Evolutionary conservation across 53 echinoderm and acorn worm species (phyloP).

Genomic region (Patiria pectinifera): DNA sequence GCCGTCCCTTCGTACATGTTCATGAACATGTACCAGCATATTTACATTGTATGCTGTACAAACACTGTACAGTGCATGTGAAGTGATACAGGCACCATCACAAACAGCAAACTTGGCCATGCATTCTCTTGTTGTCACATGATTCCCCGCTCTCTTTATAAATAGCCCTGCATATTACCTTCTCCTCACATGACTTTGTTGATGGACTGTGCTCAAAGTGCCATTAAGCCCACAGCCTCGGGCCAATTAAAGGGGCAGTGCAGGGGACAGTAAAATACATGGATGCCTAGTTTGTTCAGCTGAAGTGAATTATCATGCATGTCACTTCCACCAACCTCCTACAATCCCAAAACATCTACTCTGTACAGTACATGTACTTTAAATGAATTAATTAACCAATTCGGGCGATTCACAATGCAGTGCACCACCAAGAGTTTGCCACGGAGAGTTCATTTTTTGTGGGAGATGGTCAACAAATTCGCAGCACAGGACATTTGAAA

Average conservation of each 20-base stretch:
- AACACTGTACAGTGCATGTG: neutral
- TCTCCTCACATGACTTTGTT: conserved; percentile 49
- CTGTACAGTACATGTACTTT: too few relatives aligned
- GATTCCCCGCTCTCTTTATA: conserved; percentile 18
- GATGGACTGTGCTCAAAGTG: conserved; percentile 26
- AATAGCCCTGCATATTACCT: neutral
- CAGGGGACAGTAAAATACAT: too few relatives aligned
- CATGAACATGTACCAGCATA: conserved; percentile 3
- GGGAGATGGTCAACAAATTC: too few relatives aligned
- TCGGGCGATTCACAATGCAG: too few relatives aligned
- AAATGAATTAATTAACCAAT: too few relatives aligned
- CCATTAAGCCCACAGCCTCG: neutral
- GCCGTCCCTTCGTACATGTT: neutral
- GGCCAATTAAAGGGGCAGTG: conserved; percentile 18
- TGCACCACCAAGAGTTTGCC: too few relatives aligned
- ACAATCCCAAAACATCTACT: too few relatives aligned
- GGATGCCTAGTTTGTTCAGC: too few relatives aligned
- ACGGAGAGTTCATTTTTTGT: too few relatives aligned
- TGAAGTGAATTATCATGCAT: too few relatives aligned
- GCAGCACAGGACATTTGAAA: too few relatives aligned
- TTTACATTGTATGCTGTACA: neutral
- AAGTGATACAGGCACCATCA: neutral
- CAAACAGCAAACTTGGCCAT: neutral
- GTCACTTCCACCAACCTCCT: too few relatives aligned
- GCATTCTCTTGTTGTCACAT: neutral